Evolutionary conservation across 2,113 vertebrate species (phyloP).

Genomic region (Fulmarus glacialis): DNA sequence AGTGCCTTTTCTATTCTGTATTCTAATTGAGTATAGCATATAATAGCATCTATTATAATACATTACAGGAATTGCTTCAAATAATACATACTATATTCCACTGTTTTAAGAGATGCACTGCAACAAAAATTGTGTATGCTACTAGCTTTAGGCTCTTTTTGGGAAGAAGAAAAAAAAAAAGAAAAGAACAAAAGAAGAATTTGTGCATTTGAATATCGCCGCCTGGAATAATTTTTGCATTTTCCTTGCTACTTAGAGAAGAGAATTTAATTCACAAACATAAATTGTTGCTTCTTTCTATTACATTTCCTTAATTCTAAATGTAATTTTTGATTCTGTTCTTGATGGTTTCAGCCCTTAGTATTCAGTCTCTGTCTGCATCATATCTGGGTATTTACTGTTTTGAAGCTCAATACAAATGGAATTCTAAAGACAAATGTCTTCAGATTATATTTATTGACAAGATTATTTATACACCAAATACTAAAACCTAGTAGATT

Average conservation of each 20-base stretch:
- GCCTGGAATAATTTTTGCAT: not conserved
- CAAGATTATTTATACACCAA: not conserved
- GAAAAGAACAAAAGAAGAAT: not conserved
- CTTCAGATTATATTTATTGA: not conserved
- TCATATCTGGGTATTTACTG: not conserved
- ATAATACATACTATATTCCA: not conserved
- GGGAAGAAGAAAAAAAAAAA: fast-evolving
- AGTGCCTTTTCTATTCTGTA: not conserved
- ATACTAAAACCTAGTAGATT: not conserved
- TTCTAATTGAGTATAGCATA: not conserved
- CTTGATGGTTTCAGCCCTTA: not conserved
- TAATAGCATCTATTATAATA: not conserved
- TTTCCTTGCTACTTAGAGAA: not conserved
- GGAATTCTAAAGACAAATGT: not conserved
- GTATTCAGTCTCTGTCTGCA: not conserved
- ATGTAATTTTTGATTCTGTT: not conserved
- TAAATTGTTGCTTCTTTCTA: not conserved
- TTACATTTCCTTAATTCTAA: not conserved
- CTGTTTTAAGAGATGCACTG: not conserved
- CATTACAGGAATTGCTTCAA: not conserved
- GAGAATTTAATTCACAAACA: not conserved
- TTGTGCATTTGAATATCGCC: not conserved
- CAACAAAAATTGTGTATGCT: not conserved
- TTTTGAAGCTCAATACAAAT: not conserved
- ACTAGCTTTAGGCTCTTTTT: not conserved